These are phyloP conservation scores for Bombyx mori DNA, from an alignment of 1,140 invertebrate species.

Conservation along the genomic window DNA sequence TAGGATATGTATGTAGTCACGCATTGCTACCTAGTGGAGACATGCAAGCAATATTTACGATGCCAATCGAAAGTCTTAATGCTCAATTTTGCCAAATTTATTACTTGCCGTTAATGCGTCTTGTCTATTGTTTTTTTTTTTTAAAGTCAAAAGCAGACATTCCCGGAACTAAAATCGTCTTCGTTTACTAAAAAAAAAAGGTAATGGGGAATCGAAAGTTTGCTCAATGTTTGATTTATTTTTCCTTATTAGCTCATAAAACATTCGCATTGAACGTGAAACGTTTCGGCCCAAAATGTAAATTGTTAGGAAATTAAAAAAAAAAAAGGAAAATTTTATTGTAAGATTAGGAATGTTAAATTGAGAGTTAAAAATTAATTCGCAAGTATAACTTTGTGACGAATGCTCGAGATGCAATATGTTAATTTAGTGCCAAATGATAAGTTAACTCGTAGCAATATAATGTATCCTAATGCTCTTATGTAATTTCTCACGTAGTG, in stretches of 20 bases:
- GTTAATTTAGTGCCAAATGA: constrained; percentile 72
- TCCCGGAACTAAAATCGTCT: constrained; percentile 22
- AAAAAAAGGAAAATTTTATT: constrained; percentile 45
- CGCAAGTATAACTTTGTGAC: constrained; percentile 55
- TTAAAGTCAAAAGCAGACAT: constrained; percentile 27
- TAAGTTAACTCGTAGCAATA: constrained; percentile 70
- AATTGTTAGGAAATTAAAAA: constrained; percentile 45
- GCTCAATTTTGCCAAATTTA: constrained; percentile 71
- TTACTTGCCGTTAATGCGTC: constrained; percentile 58
- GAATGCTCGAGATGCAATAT: constrained; percentile 69
- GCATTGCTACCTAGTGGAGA: constrained; percentile 49
- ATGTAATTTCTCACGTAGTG: constrained; percentile 66
- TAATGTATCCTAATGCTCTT: constrained; percentile 67
- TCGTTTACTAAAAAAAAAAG: constrained; percentile 21
- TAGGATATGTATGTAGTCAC: constrained; percentile 52
- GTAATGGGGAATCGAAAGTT: constrained; percentile 40
- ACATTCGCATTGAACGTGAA: constrained; percentile 34
- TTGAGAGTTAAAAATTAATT: constrained; percentile 35
- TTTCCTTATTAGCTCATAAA: constrained; percentile 35
- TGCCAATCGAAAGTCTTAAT: constrained; percentile 64
- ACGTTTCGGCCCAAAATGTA: constrained; percentile 47
- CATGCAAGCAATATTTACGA: constrained; percentile 41
- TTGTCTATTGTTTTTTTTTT: constrained; percentile 53
- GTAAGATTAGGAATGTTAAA: constrained; percentile 41
- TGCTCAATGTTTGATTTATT: constrained; percentile 55